Conservation (phyloP, 2,797 vertebrate genomes). For the Sciurus vulgaris region DNA sequence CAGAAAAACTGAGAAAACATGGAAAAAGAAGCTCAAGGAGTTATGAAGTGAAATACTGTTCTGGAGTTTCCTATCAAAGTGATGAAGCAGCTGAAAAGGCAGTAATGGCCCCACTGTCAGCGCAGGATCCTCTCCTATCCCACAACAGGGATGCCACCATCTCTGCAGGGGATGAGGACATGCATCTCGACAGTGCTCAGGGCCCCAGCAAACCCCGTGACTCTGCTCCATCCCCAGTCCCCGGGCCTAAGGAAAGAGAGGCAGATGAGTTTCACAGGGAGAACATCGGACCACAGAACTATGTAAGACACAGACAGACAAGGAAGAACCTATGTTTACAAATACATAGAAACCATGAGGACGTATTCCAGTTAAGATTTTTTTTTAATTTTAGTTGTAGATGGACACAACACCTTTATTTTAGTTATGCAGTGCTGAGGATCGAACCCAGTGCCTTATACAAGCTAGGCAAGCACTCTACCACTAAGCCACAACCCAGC, state of each 20-base stretch:
- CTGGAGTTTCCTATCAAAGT: not conserved
- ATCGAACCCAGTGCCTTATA: no score
- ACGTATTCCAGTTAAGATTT: not conserved
- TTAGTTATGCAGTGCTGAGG: no score
- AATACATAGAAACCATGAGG: not conserved
- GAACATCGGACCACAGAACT: not conserved
- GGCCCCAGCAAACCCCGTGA: not conserved
- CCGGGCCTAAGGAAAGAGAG: not conserved
- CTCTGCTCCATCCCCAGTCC: not conserved
- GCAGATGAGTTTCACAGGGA: not conserved
- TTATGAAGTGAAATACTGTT: not conserved
- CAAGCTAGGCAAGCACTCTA: no score
- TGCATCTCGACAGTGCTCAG: not conserved
- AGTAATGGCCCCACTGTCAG: not conserved
- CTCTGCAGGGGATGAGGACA: not conserved
- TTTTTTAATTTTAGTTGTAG: no score
- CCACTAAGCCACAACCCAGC: no score
- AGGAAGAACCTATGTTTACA: not conserved
- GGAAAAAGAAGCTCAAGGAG: not conserved
- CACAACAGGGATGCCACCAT: not conserved
- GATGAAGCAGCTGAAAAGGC: not conserved
- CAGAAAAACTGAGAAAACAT: constrained; percentile 7
- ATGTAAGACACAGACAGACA: not conserved
- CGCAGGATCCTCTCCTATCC: not conserved
- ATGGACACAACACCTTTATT: no score